Evolutionary conservation across 2,888 invertebrate species (phyloP).

Genomic region (Cryptosula pallasiana): DNA sequence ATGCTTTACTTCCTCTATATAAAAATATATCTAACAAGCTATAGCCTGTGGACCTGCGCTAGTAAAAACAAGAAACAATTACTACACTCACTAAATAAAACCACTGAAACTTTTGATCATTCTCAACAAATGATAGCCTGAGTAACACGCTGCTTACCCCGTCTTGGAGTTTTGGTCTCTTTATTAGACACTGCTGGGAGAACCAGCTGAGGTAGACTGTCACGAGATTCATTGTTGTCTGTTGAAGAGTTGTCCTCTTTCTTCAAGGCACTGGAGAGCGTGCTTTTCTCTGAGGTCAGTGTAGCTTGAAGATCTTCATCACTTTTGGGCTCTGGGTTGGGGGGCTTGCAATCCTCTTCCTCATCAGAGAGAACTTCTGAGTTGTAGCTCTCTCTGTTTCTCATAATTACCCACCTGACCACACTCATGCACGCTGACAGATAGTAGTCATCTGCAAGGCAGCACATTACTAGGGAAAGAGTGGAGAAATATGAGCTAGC

Average conservation of each 20-base stretch:
- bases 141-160: too few relatives aligned
- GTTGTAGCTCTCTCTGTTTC: conserved; percentile 15
- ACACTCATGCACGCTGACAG: conserved; percentile 80
- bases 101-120: too few relatives aligned
- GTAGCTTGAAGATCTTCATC: background rate
- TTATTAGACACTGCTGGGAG: background rate
- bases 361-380: conserved; percentile 19
- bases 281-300: background rate
- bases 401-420: conserved; percentile 68
- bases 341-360: background rate
- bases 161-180: conserved; percentile 8
- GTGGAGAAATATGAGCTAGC: too few relatives aligned
- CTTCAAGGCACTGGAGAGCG: background rate
- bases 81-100: too few relatives aligned
- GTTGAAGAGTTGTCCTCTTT: background rate
- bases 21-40: too few relatives aligned
- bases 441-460: conserved; percentile 73
- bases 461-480: background rate
- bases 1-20: too few relatives aligned
- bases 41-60: too few relatives aligned
- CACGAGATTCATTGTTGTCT: background rate
- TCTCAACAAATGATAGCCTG: too few relatives aligned
- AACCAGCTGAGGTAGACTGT: conserved; percentile 20
- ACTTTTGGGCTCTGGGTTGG: background rate
- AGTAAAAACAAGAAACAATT: too few relatives aligned